A percentile compares a stretch with the other conserved stretches of the same genome.
Evolutionary conservation across 1,140 invertebrate species (phyloP).

Genomic region (Drosophila burlai): DNA sequence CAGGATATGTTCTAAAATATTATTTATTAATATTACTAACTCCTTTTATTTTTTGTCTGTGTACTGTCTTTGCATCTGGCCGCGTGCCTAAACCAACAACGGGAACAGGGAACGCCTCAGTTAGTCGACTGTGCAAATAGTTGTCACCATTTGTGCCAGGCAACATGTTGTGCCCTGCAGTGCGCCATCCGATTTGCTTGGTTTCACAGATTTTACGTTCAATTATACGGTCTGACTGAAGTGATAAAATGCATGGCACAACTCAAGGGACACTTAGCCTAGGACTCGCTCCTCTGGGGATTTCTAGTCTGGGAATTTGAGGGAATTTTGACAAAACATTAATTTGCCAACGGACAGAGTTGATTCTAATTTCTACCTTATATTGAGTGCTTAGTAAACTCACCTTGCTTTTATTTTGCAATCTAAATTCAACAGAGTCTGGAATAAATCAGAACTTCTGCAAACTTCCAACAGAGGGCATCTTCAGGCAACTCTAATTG

Average conservation of each 20-base stretch:
- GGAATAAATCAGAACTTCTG: background rate
- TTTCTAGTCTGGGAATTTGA: conserved; percentile 3
- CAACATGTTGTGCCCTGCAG: conserved; percentile 33
- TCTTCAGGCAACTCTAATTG: background rate
- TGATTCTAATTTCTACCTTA: background rate
- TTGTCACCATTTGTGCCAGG: conserved; percentile 76
- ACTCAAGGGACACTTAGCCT: conserved; percentile 27
- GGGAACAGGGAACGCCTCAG: conserved; percentile 43
- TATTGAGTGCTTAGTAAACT: background rate
- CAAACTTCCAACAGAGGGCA: conserved; percentile 1
- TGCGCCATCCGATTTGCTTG: conserved; percentile 48
- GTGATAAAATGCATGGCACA: conserved; percentile 76
- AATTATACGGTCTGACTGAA: conserved; percentile 82
- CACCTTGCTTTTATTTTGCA: background rate
- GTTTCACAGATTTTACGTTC: conserved; percentile 75
- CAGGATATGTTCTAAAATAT: no score
- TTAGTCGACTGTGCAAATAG: conserved; percentile 72
- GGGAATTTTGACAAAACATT: conserved; percentile 2
- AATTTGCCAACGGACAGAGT: background rate
- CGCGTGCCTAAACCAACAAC: conserved; percentile 61
- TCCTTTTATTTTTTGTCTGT: conserved; percentile 3
- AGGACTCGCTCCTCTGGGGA: background rate
- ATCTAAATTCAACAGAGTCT: background rate
- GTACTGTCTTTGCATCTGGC: conserved; percentile 21
- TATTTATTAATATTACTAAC: background rate